Evolutionary conservation across 2,113 vertebrate species (phyloP), one percentile per base, ranked within the genome.

Genomic region (Pteruthius melanotis): DNA sequence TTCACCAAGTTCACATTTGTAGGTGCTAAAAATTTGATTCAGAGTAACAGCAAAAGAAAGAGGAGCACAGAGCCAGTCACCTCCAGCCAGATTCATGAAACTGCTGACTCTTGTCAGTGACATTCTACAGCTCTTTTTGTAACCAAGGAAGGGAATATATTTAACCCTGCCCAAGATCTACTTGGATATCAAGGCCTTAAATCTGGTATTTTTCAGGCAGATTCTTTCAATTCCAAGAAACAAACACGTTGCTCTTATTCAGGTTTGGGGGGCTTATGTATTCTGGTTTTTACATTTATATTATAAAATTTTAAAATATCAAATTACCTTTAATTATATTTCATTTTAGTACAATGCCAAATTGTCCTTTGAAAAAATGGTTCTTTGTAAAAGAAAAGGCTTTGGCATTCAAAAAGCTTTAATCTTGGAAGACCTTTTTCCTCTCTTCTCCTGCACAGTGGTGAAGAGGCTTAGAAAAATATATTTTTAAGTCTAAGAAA

Each of bases 231-330:
- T 64, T 65, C 6, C 54, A 76, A 69, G 40, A 95, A 92, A 52
- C 1, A 22, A 6, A 56, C 2, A 21, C 4, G 1, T 27, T 72
- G 18, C 4, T 72, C 4, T 11, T 50, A 13, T 42, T 65, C 31
- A 26, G 14, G 26, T 7, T 65, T 31, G 5, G 28, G 11, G 15
- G 6, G 3, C 0, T 6, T 44, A n/a, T 54, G 8, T 44, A 22
- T 21, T 74, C 44, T 54, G 1, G 0, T 31, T 83, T 78, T 56
- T 65, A 57, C 14, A 6, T 77, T 56, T 69, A 53, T 14, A 7
- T 84, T 60, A 12, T 60, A 50, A 5, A 4, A 33, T 54, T 69
- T 13, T 0, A 0, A 82, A 83, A 72, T 52, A 37, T 12, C 10
- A 42, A 28, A 49, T 63, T 16, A 18, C 31, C 9, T 23, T 79